Base-by-base conservation (phyloP, 1,140 invertebrate genomes). In the Adelges cooleyi region DNA sequence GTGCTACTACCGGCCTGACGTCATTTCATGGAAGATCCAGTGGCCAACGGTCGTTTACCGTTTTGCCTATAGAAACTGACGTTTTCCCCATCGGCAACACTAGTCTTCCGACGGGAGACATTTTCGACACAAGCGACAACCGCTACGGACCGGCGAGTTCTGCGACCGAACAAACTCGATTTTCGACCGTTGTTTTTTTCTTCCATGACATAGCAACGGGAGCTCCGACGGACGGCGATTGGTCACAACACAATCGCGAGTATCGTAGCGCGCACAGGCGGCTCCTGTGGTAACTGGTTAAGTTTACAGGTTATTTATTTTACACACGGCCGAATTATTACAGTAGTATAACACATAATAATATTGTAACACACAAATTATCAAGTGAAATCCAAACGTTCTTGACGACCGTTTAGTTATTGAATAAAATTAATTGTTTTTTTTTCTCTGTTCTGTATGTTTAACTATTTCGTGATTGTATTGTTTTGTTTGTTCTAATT, bases 231-330 rank as follows among this genome's bases (percentile, higher is more conserved):
- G 46, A 2, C n/a, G 56, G 29, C 44, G 38, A 62, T 62, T 62
- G 56, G 56, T 13, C 8, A 13, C n/a, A 38, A 44, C n/a, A 15
- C 40, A 15, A 44, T 48, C 25, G 13, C 42, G 5, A 33, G 29
- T 33, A 33, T 33, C 5, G 29, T 33, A 33, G 29, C 29, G 29
- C 29, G 11, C 29, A 33, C 29, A 46, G 56, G 56, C 56, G 56
- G 56, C 56, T 62, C 56, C 56, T 46, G 17, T 33, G 42, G 42
- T 17, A 25, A 62, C 17, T 33, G 42, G 42, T 17, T 42, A 62
- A 62, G 56, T 62, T 62, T 62, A 59, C 56, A 62, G 56, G 56
- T 62, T 62, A 56, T 38, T 54, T 38, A 40, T 11, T 33, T 6
- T 33, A 33, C 29, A 33, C 29, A 33, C 29, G 29, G 29, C 15